Conservation (phyloP, 2,113 vertebrate genomes). For the Odontesthes bonariensis region DNA sequence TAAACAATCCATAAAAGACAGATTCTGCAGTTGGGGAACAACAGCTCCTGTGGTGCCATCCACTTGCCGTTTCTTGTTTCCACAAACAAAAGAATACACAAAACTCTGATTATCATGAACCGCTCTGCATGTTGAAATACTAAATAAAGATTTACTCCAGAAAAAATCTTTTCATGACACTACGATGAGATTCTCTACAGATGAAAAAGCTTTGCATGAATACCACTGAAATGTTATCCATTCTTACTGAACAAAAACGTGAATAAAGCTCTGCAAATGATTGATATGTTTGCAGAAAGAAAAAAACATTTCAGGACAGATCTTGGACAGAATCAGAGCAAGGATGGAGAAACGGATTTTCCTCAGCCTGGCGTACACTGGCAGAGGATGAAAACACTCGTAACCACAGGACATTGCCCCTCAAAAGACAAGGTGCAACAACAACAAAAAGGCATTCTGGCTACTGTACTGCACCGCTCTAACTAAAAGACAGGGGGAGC, state of each 20-base stretch:
- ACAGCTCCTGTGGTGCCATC: slow-evolving; percentile 27
- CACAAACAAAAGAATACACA: slow-evolving; percentile 12
- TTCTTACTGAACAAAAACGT: slow-evolving; percentile 14
- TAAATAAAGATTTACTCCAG: not conserved
- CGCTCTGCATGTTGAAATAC: not conserved
- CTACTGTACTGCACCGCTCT: not conserved
- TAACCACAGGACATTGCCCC: slow-evolving; percentile 14
- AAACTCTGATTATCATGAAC: not conserved
- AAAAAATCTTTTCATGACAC: too few relatives aligned
- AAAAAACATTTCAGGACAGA: slow-evolving; percentile 1
- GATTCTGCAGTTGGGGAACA: slow-evolving; percentile 30
- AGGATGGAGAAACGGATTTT: slow-evolving; percentile 12
- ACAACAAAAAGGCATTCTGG: not conserved
- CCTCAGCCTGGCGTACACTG: not conserved
- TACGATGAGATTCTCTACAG: not conserved
- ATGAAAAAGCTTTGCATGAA: not conserved
- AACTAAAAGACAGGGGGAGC: slow-evolving; percentile 29
- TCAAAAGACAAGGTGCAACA: slow-evolving; percentile 12
- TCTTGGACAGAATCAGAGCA: not conserved
- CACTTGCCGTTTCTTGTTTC: slow-evolving; percentile 13
- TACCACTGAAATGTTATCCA: not conserved
- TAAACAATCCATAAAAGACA: slow-evolving; percentile 45
- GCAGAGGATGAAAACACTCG: slow-evolving; percentile 4
- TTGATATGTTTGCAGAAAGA: too few relatives aligned
- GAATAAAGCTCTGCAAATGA: not conserved